Conservation (phyloP, 2,888 invertebrate species). For the Trisateles emortualis region DNA sequence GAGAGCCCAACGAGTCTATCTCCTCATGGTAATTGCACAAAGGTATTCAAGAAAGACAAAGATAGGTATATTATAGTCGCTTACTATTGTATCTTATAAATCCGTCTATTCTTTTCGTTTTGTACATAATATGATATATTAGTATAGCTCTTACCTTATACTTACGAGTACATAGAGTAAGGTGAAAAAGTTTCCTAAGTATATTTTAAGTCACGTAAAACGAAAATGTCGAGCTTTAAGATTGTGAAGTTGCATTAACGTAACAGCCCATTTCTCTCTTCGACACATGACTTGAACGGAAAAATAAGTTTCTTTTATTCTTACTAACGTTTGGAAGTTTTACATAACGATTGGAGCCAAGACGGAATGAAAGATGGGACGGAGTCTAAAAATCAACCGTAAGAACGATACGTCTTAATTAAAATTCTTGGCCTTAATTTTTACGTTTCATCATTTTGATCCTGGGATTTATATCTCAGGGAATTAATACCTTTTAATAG, state of each 20-base stretch:
- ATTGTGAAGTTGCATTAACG: conserved; percentile 11
- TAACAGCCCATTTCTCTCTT: conserved; percentile 10
- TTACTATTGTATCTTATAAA: conserved; percentile 21
- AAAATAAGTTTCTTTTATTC: conserved; percentile 6
- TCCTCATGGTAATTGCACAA: conserved; percentile 5
- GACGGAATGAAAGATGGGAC: not conserved
- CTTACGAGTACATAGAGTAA: not conserved
- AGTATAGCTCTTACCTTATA: too few species aligned
- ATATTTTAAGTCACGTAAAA: conserved; percentile 6
- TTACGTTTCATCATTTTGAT: conserved; percentile 1
- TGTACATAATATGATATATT: too few species aligned
- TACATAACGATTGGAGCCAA: not conserved
- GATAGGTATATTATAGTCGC: conserved; percentile 17
- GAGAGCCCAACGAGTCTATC: conserved; percentile 11
- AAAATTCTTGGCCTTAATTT: conserved; percentile 4
- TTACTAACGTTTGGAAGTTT: conserved; percentile 2
- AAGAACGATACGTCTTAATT: conserved; percentile 1
- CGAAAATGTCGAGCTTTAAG: conserved; percentile 2
- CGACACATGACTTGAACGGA: conserved; percentile 3
- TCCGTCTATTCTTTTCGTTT: conserved; percentile 6
- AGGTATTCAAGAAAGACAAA: conserved; percentile 30
- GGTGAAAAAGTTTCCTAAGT: conserved; percentile 3
- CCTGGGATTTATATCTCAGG: not conserved
- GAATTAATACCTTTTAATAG: conserved; percentile 1
- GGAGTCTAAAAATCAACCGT: not conserved